A percentile compares a stretch with the other conserved stretches of the same genome.
These are phyloP conservation scores for Stenolophus ochropezus DNA, from an alignment of 2,888 invertebrate species.

Conservation along the genomic window DNA sequence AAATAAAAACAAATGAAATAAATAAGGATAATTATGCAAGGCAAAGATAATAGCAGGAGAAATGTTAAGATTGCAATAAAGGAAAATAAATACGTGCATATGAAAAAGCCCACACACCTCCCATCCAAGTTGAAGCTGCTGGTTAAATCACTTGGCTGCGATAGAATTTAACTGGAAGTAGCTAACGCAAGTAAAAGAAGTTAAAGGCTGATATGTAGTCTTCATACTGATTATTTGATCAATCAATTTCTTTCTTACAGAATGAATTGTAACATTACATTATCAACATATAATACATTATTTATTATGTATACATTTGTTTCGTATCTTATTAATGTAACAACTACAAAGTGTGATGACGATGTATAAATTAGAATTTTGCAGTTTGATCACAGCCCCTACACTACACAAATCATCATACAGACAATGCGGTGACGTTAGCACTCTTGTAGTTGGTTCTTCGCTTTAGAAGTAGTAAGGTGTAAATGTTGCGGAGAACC, in stretches of 20 bases:
- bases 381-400: slow-evolving; percentile 68
- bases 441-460: slow-evolving; percentile 4
- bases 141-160: slow-evolving; percentile 9
- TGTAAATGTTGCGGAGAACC: not conserved
- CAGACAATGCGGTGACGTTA: slow-evolving; percentile 48
- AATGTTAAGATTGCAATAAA: slow-evolving; percentile 19
- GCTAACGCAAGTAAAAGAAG: slow-evolving; percentile 34
- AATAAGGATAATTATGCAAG: slow-evolving; percentile 27
- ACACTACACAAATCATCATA: slow-evolving; percentile 62
- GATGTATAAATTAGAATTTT: slow-evolving; percentile 62
- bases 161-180: slow-evolving; percentile 15
- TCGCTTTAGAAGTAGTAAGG: not conserved
- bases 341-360: slow-evolving; percentile 60
- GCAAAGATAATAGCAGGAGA: slow-evolving; percentile 28
- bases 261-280: slow-evolving; percentile 60
- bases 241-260: slow-evolving; percentile 57
- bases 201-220: slow-evolving; percentile 33
- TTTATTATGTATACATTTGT: slow-evolving; percentile 62
- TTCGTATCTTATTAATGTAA: slow-evolving; percentile 58
- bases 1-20: not conserved
- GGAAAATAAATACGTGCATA: slow-evolving; percentile 40
- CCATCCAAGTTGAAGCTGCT: slow-evolving; percentile 35
- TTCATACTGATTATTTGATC: slow-evolving; percentile 58
- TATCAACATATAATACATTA: slow-evolving; percentile 62
- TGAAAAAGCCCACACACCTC: slow-evolving; percentile 52